phyloP scores from a whole-genome alignment of 2,888 invertebrate species.

The Galerucella nymphaeae region DNA sequence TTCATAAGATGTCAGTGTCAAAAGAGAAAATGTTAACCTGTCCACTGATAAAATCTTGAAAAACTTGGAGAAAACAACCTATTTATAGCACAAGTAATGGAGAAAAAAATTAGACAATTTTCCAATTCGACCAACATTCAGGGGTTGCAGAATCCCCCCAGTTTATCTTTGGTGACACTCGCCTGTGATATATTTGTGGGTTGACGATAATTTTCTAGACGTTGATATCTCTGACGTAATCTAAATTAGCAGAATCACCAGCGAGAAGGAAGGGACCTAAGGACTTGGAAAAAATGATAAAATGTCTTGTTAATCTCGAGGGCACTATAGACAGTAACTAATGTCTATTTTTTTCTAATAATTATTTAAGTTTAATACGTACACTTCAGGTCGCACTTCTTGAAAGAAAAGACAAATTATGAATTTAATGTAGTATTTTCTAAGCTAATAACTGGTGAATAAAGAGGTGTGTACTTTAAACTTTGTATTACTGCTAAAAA shows the following conservation, averaged over 20 bases:
- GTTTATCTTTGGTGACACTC: constrained; percentile 13
- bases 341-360: constrained; percentile 21
- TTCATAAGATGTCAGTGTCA: no score
- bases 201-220: constrained; percentile 29
- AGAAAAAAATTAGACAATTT: no score
- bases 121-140: neutral
- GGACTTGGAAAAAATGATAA: constrained; percentile 25
- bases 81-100: no score
- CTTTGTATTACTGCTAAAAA: no score
- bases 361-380: constrained; percentile 9
- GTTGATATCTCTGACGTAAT: constrained; percentile 27
- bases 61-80: no score
- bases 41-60: no score
- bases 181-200: constrained; percentile 21
- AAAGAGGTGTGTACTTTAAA: neutral
- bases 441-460: neutral
- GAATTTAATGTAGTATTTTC: neutral
- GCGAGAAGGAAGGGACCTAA: constrained; percentile 17
- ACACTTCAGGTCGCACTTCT: neutral
- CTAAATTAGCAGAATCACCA: constrained; percentile 29
- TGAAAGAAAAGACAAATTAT: neutral
- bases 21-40: no score
- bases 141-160: neutral
- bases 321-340: constrained; percentile 12
- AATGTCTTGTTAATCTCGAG: constrained; percentile 23